A percentile compares a stretch with the other conserved stretches of the same genome.
phyloP scores from a whole-genome alignment of 2,113 vertebrate genomes.

The Uria aalge region DNA sequence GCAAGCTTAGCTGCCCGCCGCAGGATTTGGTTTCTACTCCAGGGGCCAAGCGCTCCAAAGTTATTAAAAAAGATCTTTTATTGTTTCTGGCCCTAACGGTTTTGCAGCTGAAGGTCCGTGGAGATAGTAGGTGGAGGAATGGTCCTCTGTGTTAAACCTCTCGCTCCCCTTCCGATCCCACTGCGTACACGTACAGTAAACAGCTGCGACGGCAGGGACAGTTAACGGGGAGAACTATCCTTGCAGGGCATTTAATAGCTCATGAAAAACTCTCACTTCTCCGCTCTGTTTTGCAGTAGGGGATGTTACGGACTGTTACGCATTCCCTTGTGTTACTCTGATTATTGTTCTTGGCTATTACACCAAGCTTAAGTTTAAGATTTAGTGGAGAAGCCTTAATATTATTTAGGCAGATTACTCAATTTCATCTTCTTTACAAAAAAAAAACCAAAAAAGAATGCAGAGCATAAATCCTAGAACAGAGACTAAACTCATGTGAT shows the following conservation, averaged over 20 bases:
- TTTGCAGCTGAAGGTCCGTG: not conserved
- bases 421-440: not conserved
- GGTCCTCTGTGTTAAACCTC: not conserved
- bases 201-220: not conserved
- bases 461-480: not conserved
- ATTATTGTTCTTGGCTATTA: not conserved
- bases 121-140: not conserved
- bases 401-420: not conserved
- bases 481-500: not conserved
- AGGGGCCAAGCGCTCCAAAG: not conserved
- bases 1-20: not conserved
- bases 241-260: not conserved
- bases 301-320: rapidly evolving
- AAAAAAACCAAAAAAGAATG: not conserved
- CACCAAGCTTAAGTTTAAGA: not conserved
- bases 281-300: not conserved
- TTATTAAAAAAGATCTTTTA: not conserved
- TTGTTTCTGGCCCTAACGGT: not conserved
- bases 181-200: rapidly evolving
- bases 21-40: not conserved
- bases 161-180: not conserved
- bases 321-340: not conserved
- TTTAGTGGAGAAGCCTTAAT: not conserved
- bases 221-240: not conserved
- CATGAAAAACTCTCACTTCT: not conserved